phyloP scores from a whole-genome alignment of 2,888 invertebrate genomes.

The Ophioninae sp. region DNA sequence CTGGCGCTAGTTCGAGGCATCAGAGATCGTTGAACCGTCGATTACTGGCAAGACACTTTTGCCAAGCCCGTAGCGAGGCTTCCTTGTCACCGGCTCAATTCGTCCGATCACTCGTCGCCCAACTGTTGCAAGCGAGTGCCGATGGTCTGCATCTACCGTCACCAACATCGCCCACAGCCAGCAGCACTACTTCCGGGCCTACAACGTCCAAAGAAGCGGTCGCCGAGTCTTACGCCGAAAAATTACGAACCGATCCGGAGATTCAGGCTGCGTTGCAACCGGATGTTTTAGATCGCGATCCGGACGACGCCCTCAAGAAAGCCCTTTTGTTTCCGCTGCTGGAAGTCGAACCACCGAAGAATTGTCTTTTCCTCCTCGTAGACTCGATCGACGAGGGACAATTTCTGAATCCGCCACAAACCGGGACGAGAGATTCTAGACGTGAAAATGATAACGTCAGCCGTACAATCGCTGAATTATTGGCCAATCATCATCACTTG shows the following conservation, averaged over 20 bases:
- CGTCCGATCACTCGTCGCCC: slow-evolving; percentile 91
- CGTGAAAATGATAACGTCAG: slow-evolving; percentile 79
- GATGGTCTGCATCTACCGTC: slow-evolving; percentile 75
- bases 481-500: slow-evolving; percentile 94
- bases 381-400: slow-evolving; percentile 95
- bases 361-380: slow-evolving; percentile 91
- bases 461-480: slow-evolving; percentile 90
- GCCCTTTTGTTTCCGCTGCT: slow-evolving; percentile 93
- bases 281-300: slow-evolving; percentile 92
- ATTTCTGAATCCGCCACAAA: slow-evolving; percentile 72
- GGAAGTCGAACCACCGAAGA: slow-evolving; percentile 93
- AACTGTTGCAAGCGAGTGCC: slow-evolving; percentile 86
- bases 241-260: slow-evolving; percentile 89
- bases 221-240: slow-evolving; percentile 92
- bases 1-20: slow-evolving; percentile 86
- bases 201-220: slow-evolving; percentile 85
- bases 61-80: slow-evolving; percentile 92
- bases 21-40: slow-evolving; percentile 89
- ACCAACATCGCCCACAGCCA: slow-evolving; percentile 75
- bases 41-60: slow-evolving; percentile 93
- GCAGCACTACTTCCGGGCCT: slow-evolving; percentile 81
- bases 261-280: slow-evolving; percentile 91
- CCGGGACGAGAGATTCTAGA: slow-evolving; percentile 81
- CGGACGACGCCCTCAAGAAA: slow-evolving; percentile 95
- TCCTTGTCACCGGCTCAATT: slow-evolving; percentile 93